A percentile compares a stretch with the other conserved stretches of the same genome.
Evolutionary conservation across 1,140 invertebrate species (phyloP).

Genomic region (Spodoptera frugiperda): DNA sequence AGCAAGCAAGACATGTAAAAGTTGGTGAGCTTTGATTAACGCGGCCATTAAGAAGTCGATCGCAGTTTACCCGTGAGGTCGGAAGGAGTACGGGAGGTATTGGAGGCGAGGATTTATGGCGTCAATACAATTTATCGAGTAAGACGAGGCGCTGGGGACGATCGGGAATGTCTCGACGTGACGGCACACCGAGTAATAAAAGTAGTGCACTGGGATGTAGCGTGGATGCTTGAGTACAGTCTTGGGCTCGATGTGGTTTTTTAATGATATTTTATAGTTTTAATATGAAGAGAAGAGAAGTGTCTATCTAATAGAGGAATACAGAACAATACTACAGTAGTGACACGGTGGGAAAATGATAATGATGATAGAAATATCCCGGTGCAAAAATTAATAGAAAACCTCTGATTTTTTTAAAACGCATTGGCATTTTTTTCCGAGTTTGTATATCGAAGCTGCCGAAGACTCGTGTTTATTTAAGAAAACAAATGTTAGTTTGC

Average conservation of each 20-base stretch:
- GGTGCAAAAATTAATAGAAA: not conserved
- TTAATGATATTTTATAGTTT: not conserved
- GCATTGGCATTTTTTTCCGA: too few relatives aligned
- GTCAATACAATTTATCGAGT: slow-evolving; percentile 61
- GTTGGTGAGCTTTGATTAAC: slow-evolving; percentile 33
- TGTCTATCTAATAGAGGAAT: too few relatives aligned
- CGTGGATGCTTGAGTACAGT: not conserved
- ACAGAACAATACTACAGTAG: too few relatives aligned
- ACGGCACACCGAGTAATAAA: slow-evolving; percentile 42
- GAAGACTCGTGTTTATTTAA: not conserved
- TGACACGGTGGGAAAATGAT: too few relatives aligned
- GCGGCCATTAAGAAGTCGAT: slow-evolving; percentile 14
- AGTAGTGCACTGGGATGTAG: slow-evolving; percentile 25
- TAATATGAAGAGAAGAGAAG: not conserved
- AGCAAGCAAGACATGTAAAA: slow-evolving; percentile 12
- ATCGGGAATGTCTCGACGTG: slow-evolving; percentile 52
- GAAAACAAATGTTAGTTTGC: slow-evolving; percentile 14
- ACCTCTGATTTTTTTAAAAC: too few relatives aligned
- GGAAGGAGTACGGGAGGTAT: slow-evolving; percentile 44
- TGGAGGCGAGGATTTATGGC: slow-evolving; percentile 55
- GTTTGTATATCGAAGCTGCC: too few relatives aligned
- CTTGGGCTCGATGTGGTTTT: not conserved
- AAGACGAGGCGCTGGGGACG: slow-evolving; percentile 30
- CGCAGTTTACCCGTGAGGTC: slow-evolving; percentile 18
- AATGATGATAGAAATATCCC: too few relatives aligned